Evolutionary conservation across 2,797 vertebrate species (phyloP), one percentile per base, ranked within the genome.

Genomic region (Menidia menidia): DNA sequence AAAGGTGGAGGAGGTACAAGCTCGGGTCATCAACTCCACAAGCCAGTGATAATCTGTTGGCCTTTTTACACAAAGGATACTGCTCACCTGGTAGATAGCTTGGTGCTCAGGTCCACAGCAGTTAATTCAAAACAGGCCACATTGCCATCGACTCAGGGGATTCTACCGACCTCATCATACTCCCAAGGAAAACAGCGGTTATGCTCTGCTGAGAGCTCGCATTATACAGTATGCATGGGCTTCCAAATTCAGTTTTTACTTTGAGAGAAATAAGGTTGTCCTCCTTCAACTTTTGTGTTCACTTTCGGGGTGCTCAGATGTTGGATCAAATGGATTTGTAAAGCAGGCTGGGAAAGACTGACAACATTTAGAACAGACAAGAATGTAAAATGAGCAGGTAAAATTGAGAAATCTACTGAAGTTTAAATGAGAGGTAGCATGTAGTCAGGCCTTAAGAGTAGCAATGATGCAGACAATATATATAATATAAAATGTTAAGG

Each of bases 1-100:
- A 72, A 82, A 86, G 83, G 85, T 82, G 87, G 82, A 83, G 68
- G 82, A 88, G 81, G 80, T 63, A 75, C 75, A 64, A 56, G 63
- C 82, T 78, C 78, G 86, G 90, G 88, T 92, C 90, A 91, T 80
- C 85, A 85, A 84, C 85, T 90, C 81, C 82, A 80, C 83, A 77
- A 82, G 81, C 78, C 83, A 75, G 74, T 77, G 87, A 89, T 92
- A 89, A 93, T 92, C 88, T 86, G 85, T 84, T 89, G 83, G 85
- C 86, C 88, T 90, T 87, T 39, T 88, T 75, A 81, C 86, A 86
- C 87, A 86, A 81, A 88, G 76, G 80, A 91, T 85, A 77, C 19
- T 12, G 70, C 60, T 63, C 84, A 88, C 87, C 82, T 82, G 71
- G 74, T 42, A 60, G 78, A 81, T 39, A 59, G 74, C 67, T 73